Base-by-base conservation (phyloP, 2,797 vertebrate genomes). In the Pygocentrus nattereri region DNA sequence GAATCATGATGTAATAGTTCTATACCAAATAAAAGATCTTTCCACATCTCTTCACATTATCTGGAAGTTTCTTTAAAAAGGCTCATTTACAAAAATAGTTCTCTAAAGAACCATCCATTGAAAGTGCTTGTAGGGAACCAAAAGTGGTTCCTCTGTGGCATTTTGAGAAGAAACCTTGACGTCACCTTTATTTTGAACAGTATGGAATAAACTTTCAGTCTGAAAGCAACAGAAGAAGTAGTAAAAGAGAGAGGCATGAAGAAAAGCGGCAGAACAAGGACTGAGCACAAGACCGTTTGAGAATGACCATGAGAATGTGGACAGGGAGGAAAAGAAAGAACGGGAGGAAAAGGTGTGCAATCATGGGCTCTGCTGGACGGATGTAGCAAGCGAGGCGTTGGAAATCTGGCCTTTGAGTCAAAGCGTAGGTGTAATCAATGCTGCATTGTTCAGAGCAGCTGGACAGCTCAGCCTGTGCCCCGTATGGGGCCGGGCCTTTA, bases 361-460 rank as follows among this genome's bases (percentile, higher is more conserved):
- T 87, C 84, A 87, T 5, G 68, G 25, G 64, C 61, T 34, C 83
- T 73, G 77, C 70, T 78, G 80, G 59, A 16, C 47, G 49, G 78
- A 41, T 30, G 78, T 44, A 76, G 73, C 49, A 16, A 72, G 84
- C 85, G 85, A 87, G 85, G 86, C 78, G 83, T 83, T 69, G 11
- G 62, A 27, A 74, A 77, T 69, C 79, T 68, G 88, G 68, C 83
- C 84, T 84, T 82, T 76, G 64, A 78, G 88, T 87, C 77, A 65
- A 30, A 64, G 88, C 80, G 89, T 91, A 89, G 92, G 88, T 88
- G 92, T 94, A 95, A 95, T 95, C 95, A 95, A 77, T 84, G 78
- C 85, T 84, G 88, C 91, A 95, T 95, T 95, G 93, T 95, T 78
- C 85, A 23, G 85, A 92, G 89, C 91, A 90, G 92, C 88, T 87